Conservation (phyloP, 2,888 invertebrate genomes). For the Idaea straminata region DNA sequence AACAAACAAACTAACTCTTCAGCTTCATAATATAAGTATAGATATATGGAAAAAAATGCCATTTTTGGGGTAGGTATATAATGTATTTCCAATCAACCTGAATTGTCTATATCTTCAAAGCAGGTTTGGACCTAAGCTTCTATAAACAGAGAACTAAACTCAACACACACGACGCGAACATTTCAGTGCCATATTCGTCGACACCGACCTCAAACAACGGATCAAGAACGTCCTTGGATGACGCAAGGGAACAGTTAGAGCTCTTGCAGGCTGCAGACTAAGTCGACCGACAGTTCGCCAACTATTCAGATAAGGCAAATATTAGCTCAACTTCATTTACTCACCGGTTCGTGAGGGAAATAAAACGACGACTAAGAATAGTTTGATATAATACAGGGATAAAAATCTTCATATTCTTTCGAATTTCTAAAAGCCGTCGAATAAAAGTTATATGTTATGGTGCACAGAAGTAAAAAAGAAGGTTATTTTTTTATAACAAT, state of each 20-base stretch:
- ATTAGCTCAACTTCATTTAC: background rate
- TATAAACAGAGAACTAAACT: background rate
- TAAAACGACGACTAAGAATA: background rate
- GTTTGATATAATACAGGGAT: too few species aligned
- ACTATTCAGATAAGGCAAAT: background rate
- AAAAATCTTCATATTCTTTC: too few species aligned
- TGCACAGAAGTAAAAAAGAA: too few species aligned
- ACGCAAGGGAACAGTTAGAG: conserved; percentile 3
- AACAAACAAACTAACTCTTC: too few species aligned
- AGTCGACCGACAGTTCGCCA: background rate
- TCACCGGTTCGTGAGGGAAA: background rate
- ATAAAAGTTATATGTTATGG: too few species aligned
- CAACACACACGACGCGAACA: background rate
- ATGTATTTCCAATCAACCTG: background rate
- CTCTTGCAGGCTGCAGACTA: background rate
- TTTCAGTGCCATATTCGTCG: background rate
- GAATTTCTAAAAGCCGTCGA: too few species aligned
- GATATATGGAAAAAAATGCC: too few species aligned
- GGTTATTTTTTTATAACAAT: too few species aligned
- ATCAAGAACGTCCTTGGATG: conserved; percentile 4
- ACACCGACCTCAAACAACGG: background rate
- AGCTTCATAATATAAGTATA: too few species aligned
- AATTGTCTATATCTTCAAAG: background rate
- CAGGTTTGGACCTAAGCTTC: background rate
- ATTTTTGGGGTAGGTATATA: too few species aligned